A percentile compares a stretch with the other conserved stretches of the same genome.
These are phyloP conservation scores for Caenorhabditis sulstoni DNA, from an alignment of 2,888 invertebrate species.

Conservation along the genomic window DNA sequence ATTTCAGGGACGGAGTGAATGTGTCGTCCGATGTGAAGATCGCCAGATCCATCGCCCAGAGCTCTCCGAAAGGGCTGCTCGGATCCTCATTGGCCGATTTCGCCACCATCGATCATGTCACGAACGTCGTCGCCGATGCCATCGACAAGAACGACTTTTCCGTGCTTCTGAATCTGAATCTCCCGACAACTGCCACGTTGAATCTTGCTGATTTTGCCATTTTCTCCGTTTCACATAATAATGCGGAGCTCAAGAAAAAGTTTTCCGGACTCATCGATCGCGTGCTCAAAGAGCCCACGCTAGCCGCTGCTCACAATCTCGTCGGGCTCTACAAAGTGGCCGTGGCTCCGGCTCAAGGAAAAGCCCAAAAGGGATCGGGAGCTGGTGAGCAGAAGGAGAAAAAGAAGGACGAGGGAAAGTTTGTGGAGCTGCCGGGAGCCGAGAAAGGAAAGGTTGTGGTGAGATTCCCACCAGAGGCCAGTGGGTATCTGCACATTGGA, in stretches of 20 bases:
- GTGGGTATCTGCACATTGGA: slow-evolving; percentile 96
- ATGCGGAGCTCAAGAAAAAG: slow-evolving; percentile 63
- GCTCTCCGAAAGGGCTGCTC: slow-evolving; percentile 60
- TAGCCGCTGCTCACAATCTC: slow-evolving; percentile 63
- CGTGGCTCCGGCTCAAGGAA: slow-evolving; percentile 15
- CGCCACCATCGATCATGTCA: slow-evolving; percentile 63
- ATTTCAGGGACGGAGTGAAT: slow-evolving; percentile 70
- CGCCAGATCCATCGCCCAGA: slow-evolving; percentile 68
- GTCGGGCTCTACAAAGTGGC: slow-evolving; percentile 63
- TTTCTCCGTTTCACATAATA: slow-evolving; percentile 64
- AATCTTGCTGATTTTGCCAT: slow-evolving; percentile 72
- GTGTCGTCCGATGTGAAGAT: slow-evolving; percentile 70
- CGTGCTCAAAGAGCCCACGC: slow-evolving; percentile 61
- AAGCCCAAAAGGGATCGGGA: neutral
- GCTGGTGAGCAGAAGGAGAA: slow-evolving; percentile 60
- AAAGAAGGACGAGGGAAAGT: slow-evolving; percentile 92
- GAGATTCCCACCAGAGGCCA: slow-evolving; percentile 99
- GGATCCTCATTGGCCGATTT: slow-evolving; percentile 62
- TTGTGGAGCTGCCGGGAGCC: slow-evolving; percentile 95
- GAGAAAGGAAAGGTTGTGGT: slow-evolving; percentile 98
- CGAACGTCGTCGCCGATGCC: slow-evolving; percentile 54
- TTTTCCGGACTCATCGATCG: slow-evolving; percentile 61
- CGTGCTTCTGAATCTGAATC: neutral
- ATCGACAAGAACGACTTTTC: slow-evolving; percentile 47
- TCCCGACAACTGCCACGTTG: slow-evolving; percentile 7